Evolutionary conservation across 1,140 invertebrate species (phyloP).

Genomic region (Zaprionus camerounensis): DNA sequence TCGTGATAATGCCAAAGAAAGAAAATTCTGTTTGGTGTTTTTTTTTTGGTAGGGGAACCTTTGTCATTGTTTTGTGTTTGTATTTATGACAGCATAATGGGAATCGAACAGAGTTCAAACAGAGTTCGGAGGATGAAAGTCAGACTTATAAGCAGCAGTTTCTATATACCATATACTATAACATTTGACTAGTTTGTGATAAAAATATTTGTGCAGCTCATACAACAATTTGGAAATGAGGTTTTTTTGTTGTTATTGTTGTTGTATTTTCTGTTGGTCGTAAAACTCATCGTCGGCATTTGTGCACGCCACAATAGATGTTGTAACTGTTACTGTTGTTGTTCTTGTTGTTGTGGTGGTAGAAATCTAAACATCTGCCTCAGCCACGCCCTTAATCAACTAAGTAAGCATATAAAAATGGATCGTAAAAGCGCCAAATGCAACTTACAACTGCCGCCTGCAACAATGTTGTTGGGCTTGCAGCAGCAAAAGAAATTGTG

Average conservation of each 20-base stretch:
- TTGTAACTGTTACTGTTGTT: constrained; percentile 19
- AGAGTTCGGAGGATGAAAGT: background rate
- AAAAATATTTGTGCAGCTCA: constrained; percentile 34
- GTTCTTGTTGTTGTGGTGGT: background rate
- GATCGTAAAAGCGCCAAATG: constrained; percentile 74
- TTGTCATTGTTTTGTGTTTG: background rate
- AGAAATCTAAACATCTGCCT: constrained; percentile 70
- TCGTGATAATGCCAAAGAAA: constrained; percentile 15
- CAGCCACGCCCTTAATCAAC: constrained; percentile 76
- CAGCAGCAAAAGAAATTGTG: constrained; percentile 26
- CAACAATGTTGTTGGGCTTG: constrained; percentile 62
- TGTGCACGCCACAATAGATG: constrained; percentile 30
- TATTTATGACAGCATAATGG: background rate
- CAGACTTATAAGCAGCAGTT: background rate
- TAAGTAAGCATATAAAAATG: constrained; percentile 76
- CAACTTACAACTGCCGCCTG: constrained; percentile 53
- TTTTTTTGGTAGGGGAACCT: background rate
- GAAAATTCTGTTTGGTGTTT: background rate
- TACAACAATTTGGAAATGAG: constrained; percentile 22
- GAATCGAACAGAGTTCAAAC: background rate
- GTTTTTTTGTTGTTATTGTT: constrained; percentile 9
- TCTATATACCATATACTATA: background rate
- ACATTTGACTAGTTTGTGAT: constrained; percentile 21
- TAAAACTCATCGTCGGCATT: constrained; percentile 45
- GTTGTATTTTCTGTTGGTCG: constrained; percentile 29